phyloP scores from a whole-genome alignment of 2,888 invertebrate genomes.

The Eustalomyia histrio region DNA sequence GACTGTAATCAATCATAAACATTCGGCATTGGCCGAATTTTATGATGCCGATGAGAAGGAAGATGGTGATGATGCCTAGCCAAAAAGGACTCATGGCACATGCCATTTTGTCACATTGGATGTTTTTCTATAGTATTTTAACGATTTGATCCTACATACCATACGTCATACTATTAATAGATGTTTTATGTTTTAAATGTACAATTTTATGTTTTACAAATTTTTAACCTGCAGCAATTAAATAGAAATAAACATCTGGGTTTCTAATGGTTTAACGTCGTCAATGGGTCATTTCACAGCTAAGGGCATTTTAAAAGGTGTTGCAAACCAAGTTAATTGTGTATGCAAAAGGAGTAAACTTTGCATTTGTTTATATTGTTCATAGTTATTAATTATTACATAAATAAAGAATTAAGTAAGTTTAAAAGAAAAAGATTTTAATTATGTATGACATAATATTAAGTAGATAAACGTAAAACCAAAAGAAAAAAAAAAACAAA shows the following conservation, averaged over 20 bases:
- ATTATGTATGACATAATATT: conserved; percentile 66
- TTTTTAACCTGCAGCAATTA: conserved; percentile 11
- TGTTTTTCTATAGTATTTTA: conserved; percentile 32
- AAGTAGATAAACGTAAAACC: conserved; percentile 65
- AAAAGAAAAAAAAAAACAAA: conserved; percentile 45
- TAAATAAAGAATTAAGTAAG: conserved; percentile 64
- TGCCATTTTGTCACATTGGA: conserved; percentile 18
- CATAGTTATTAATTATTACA: conserved; percentile 65
- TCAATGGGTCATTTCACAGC: neutral
- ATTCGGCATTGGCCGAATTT: conserved; percentile 59
- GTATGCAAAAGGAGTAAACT: conserved; percentile 59
- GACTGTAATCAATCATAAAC: conserved; percentile 54
- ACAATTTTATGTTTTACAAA: conserved; percentile 29
- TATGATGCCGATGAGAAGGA: neutral
- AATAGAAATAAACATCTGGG: neutral
- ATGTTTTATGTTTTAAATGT: conserved; percentile 18
- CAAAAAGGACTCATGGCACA: neutral
- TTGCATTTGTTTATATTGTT: conserved; percentile 67
- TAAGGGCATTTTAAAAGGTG: conserved; percentile 15
- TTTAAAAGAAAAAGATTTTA: conserved; percentile 63
- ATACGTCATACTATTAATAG: neutral
- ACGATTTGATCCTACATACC: conserved; percentile 41
- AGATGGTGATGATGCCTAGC: conserved; percentile 1
- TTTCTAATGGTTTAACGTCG: conserved; percentile 10
- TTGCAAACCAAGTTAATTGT: conserved; percentile 54